Evolutionary conservation across 2,113 vertebrate genomes (phyloP), one percentile per base, ranked within the genome.

Genomic region (Seriola quinqueradiata): DNA sequence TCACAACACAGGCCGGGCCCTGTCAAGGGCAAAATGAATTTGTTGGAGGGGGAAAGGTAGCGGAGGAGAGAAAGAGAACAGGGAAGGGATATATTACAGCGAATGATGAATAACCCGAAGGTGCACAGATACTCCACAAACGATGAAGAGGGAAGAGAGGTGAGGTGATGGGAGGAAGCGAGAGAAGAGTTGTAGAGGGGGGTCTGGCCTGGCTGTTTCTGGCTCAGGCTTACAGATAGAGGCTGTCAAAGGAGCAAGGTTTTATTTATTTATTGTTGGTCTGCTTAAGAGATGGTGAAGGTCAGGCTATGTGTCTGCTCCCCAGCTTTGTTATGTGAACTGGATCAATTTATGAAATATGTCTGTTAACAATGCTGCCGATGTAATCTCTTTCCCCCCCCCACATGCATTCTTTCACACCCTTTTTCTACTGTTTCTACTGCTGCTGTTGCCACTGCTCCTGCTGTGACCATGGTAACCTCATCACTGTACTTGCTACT

Each of bases 251-350:
- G 50, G 85, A 70, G 70, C 75, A 91, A 82, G 84, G 88, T 94
- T 94, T 95, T 95, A 93, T 94, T 95, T 95, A 95, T 95, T 95
- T 95, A 95, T 95, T 92, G 93, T 93, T 86, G 75, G 82, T 91
- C 93, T 95, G 90, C 91, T 94, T 95, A 93, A 93, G 94, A 94
- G 93, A 95, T 94, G 93, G 94, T 95, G 91, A 95, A 96, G 95
- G 93, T 96, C 95, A 96, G 92, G 82, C 77, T 89, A 59, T 93
- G 87, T 91, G 72, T 93, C 94, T 91, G 89, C 87, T 90, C 87
- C 77, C 81, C 81, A 87, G 89, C 90, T 95, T 67, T 63, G 89
- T 88, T 93, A 85, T 90, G 94, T 88, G 88, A 92, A 90, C 79
- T 86, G 81, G 92, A 94, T 94, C 94, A 95, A 95, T 95, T 95